phyloP scores from a whole-genome alignment of 1,140 invertebrate species.

The Catajapyx aquilonaris region DNA sequence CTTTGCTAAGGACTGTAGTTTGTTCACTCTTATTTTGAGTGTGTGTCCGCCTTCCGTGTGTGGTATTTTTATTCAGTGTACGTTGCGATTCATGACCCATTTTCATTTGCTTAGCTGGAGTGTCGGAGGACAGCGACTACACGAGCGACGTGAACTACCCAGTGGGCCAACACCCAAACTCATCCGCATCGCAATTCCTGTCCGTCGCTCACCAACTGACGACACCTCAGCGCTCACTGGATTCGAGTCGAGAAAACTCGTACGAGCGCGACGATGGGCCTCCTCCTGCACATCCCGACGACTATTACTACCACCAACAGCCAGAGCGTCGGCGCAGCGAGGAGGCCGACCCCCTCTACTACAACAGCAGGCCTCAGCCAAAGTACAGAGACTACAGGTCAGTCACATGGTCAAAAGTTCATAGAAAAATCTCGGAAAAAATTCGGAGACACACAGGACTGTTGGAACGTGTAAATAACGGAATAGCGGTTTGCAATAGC shows the following conservation, averaged over 20 bases:
- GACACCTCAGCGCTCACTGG: constrained; percentile 54
- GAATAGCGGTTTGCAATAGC: no score
- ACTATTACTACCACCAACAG: constrained; percentile 15
- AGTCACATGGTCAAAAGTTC: not conserved
- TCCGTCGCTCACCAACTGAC: constrained; percentile 49
- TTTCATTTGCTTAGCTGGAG: constrained; percentile 51
- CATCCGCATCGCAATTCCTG: constrained; percentile 63
- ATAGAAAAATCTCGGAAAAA: not conserved
- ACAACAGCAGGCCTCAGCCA: constrained; percentile 63
- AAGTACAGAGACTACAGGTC: constrained; percentile 28
- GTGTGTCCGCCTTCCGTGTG: no score
- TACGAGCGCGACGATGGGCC: constrained; percentile 48
- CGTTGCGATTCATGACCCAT: no score
- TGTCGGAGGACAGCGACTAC: constrained; percentile 93
- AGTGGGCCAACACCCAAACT: constrained; percentile 64
- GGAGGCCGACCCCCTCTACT: constrained; percentile 62
- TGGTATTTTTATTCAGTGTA: no score
- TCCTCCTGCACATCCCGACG: constrained; percentile 8
- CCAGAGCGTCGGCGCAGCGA: constrained; percentile 15
- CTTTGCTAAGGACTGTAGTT: no score
- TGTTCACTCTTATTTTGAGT: no score
- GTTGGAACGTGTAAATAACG: not conserved
- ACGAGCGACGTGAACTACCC: constrained; percentile 92
- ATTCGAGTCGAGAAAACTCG: constrained; percentile 60
- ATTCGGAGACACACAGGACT: not conserved